These are phyloP conservation scores for Columba livia DNA, from an alignment of 2,113 vertebrate genomes.

Conservation along the genomic window DNA sequence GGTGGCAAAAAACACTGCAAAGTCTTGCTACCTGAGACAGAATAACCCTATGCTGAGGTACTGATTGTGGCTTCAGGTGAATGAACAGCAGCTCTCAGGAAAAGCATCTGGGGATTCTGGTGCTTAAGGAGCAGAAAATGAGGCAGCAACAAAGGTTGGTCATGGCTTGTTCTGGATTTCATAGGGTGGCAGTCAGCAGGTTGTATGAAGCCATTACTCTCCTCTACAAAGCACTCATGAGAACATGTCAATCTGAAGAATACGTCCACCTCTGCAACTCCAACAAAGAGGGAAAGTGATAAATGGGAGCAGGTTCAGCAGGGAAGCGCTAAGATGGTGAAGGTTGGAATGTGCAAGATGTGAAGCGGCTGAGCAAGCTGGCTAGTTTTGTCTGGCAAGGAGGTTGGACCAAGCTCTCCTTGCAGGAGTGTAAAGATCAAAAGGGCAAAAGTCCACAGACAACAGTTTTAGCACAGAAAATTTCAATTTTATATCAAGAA, in stretches of 20 bases:
- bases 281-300: not conserved
- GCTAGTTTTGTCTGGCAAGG: not conserved
- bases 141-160: not conserved
- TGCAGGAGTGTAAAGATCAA: not conserved
- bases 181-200: fast-evolving
- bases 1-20: not conserved
- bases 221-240: fast-evolving
- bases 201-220: not conserved
- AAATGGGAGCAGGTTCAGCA: not conserved
- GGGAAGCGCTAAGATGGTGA: fast-evolving
- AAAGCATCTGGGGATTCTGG: not conserved
- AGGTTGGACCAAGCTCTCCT: not conserved
- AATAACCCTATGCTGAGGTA: not conserved
- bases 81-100: not conserved
- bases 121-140: not conserved
- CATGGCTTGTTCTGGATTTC: not conserved
- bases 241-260: not conserved
- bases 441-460: not conserved
- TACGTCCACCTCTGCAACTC: not conserved
- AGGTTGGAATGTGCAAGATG: not conserved
- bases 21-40: not conserved
- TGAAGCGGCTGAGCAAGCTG: not conserved
- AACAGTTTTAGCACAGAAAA: not conserved
- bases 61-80: not conserved
- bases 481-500: not conserved